A percentile compares a stretch with the other conserved stretches of the same genome.
These are phyloP conservation scores for Trematocara marginatum DNA, from an alignment of 2,113 vertebrate species.

Conservation along the genomic window DNA sequence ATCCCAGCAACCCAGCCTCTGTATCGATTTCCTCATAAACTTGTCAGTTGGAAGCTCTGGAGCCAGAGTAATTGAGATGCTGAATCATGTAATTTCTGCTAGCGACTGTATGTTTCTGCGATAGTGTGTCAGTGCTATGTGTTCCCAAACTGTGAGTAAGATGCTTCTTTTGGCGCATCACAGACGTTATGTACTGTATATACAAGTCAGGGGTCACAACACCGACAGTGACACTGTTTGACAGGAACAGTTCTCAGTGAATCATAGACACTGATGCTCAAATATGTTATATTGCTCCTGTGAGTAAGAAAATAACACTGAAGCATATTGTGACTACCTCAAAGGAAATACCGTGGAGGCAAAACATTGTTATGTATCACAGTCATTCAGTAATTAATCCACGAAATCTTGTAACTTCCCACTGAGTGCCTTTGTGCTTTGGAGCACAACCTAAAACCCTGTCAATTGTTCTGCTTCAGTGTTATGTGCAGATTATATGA, in stretches of 20 bases:
- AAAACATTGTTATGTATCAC: not conserved
- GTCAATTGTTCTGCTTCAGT: not conserved
- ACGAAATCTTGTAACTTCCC: not conserved
- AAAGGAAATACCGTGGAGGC: not conserved
- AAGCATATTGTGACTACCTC: not conserved
- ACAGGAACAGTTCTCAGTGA: constrained; percentile 28
- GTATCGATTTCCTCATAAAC: constrained; percentile 37
- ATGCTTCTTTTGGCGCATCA: not conserved
- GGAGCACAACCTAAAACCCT: not conserved
- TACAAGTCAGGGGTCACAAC: constrained; percentile 16
- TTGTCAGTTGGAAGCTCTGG: constrained; percentile 5
- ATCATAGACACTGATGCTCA: not conserved
- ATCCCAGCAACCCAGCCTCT: not conserved
- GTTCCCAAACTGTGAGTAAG: not conserved
- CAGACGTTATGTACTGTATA: not conserved
- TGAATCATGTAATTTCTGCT: constrained; percentile 18
- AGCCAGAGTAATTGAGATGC: constrained; percentile 11
- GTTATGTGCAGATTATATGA: not conserved
- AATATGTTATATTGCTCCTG: not conserved
- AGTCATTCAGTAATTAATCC: not conserved
- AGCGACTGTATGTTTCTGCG: not conserved
- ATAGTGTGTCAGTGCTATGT: not conserved
- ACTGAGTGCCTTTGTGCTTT: not conserved
- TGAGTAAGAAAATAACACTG: not conserved
- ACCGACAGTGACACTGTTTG: constrained; percentile 5